phyloP scores from a whole-genome alignment of 1,140 invertebrate species.

The Heliothis subflexa region DNA sequence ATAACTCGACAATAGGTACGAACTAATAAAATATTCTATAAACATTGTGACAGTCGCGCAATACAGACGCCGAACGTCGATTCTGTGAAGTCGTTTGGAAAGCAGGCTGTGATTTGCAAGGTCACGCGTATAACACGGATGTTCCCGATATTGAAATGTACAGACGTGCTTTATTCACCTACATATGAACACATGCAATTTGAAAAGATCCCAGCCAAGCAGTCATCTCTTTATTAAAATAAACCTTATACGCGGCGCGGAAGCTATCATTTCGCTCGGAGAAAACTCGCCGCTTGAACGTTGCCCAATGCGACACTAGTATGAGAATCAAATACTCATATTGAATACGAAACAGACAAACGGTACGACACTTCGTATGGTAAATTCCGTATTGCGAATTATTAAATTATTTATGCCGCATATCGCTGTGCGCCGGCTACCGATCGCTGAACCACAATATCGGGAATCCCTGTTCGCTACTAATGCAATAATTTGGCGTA shows the following conservation, averaged over 20 bases:
- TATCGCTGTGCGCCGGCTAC: conserved; percentile 76
- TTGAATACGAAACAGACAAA: conserved; percentile 84
- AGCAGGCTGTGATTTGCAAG: conserved; percentile 86
- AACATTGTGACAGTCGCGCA: conserved; percentile 76
- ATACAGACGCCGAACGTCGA: conserved; percentile 79
- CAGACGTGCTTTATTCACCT: conserved; percentile 86
- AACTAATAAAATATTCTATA: conserved; percentile 84
- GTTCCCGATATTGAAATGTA: conserved; percentile 86
- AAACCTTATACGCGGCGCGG: conserved; percentile 67
- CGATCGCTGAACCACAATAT: conserved; percentile 85
- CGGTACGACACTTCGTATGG: conserved; percentile 83
- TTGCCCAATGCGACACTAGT: conserved; percentile 83
- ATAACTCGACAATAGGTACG: conserved; percentile 76
- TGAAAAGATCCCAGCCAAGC: conserved; percentile 79
- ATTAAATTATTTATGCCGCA: conserved; percentile 86
- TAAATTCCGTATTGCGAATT: conserved; percentile 86
- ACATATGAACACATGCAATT: conserved; percentile 84
- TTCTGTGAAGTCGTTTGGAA: conserved; percentile 85
- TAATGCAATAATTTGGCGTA: conserved; percentile 87
- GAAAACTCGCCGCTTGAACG: conserved; percentile 69
- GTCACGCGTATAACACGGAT: conserved; percentile 86
- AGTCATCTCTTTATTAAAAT: conserved; percentile 55
- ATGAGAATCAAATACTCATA: conserved; percentile 86
- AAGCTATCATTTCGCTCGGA: conserved; percentile 72
- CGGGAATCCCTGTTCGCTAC: conserved; percentile 84